These are phyloP conservation scores for Gallinago stenura DNA, from an alignment of 2,797 vertebrate genomes.

Conservation along the genomic window DNA sequence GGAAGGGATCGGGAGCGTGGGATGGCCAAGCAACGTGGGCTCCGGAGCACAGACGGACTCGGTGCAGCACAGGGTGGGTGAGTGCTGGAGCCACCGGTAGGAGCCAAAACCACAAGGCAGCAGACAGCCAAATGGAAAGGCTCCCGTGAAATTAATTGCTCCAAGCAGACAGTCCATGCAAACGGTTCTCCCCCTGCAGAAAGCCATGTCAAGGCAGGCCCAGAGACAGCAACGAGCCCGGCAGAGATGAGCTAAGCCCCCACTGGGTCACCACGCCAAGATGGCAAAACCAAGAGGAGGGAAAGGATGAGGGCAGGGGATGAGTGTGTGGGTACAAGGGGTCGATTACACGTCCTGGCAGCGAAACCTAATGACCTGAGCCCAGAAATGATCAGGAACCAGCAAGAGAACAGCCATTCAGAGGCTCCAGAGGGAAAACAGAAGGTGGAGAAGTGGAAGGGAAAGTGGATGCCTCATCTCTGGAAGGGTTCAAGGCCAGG, in stretches of 20 bases:
- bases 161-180: not conserved
- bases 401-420: not conserved
- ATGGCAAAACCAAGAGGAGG: not conserved
- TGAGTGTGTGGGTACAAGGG: too few species aligned
- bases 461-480: too few species aligned
- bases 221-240: not conserved
- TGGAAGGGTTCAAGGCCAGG: too few species aligned
- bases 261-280: not conserved
- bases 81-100: not conserved
- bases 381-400: not conserved
- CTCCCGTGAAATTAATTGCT: not conserved
- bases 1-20: not conserved
- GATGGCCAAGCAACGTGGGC: not conserved
- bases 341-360: too few species aligned
- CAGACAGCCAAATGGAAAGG: not conserved
- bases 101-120: slow-evolving; percentile 23
- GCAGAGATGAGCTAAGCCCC: not conserved
- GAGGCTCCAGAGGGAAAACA: not conserved
- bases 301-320: not conserved
- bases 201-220: not conserved
- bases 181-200: not conserved
- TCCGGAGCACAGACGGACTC: not conserved
- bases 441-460: not conserved
- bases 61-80: not conserved
- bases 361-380: not conserved